These are phyloP conservation scores for Oreocharis arfaki DNA, from an alignment of 2,113 vertebrate species.

Conservation along the genomic window DNA sequence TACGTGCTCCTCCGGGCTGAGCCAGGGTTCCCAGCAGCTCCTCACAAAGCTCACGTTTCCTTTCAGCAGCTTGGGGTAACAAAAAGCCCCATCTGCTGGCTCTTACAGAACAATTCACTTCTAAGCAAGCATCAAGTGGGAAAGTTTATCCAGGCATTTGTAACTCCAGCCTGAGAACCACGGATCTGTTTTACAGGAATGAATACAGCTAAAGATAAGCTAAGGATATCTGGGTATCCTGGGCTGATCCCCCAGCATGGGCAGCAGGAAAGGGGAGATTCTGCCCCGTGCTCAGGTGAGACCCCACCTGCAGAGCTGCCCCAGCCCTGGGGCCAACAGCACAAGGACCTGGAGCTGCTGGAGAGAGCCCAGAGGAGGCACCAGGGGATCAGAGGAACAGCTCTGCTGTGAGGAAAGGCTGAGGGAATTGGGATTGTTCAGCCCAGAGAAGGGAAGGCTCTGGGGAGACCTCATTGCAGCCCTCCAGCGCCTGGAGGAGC, in stretches of 20 bases:
- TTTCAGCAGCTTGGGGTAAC: background rate
- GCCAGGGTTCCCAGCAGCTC: background rate
- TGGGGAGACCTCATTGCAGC: fast-evolving
- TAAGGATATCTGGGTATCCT: background rate
- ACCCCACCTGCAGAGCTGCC: background rate
- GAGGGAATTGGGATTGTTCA: background rate
- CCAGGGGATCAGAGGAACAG: background rate
- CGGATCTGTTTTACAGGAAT: fast-evolving
- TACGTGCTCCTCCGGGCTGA: background rate
- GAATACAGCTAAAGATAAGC: background rate
- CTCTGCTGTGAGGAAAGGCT: background rate
- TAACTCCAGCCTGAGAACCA: background rate
- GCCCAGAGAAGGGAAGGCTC: background rate
- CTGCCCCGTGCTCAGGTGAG: background rate
- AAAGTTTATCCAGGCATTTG: background rate
- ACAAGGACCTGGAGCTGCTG: background rate
- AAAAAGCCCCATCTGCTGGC: background rate
- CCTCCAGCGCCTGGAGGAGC: background rate
- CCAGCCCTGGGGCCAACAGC: background rate
- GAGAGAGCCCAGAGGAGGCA: background rate
- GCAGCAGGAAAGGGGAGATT: background rate
- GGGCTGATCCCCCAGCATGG: background rate
- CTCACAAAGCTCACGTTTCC: background rate
- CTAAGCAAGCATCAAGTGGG: background rate
- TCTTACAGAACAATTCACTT: background rate